A percentile compares a stretch with the other conserved stretches of the same genome.
Conservation (phyloP, 2,888 invertebrate genomes). For the Acutogordius australiensis region DNA sequence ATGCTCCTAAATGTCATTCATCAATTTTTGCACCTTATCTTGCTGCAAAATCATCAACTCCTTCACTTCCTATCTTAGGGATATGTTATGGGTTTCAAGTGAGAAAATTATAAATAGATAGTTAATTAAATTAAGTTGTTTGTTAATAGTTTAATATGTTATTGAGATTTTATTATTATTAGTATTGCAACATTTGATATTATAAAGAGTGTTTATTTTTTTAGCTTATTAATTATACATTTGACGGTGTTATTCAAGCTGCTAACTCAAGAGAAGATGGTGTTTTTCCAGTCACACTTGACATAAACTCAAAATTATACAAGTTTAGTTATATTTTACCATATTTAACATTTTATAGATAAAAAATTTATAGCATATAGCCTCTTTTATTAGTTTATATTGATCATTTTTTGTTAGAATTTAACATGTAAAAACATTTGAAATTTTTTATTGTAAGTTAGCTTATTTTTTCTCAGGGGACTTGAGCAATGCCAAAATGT, state of each 20-base stretch:
- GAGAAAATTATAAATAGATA: slow-evolving; percentile 12
- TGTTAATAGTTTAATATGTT: too few relatives aligned
- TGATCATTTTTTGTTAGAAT: too few relatives aligned
- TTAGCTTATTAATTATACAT: not conserved
- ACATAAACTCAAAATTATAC: not conserved
- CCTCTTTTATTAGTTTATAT: too few relatives aligned
- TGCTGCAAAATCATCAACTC: slow-evolving; percentile 33
- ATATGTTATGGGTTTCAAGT: slow-evolving; percentile 91
- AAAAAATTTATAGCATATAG: too few relatives aligned
- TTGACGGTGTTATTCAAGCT: not conserved
- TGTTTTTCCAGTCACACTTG: not conserved
- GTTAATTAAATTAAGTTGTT: too few relatives aligned
- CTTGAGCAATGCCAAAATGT: slow-evolving; percentile 59
- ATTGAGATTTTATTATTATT: too few relatives aligned
- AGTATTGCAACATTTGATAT: too few relatives aligned
- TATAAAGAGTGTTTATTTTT: too few relatives aligned
- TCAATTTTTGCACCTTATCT: slow-evolving; percentile 42
- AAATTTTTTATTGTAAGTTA: not conserved
- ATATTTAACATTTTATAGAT: too few relatives aligned
- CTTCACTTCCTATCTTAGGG: slow-evolving; percentile 53
- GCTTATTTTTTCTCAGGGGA: slow-evolving; percentile 31
- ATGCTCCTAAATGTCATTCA: slow-evolving; percentile 72
- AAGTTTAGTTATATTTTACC: too few relatives aligned
- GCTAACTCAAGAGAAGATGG: not conserved
- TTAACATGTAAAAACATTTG: too few relatives aligned